Evolutionary conservation across 2,797 vertebrate species (phyloP).

Genomic region (Telmatherina bonti): DNA sequence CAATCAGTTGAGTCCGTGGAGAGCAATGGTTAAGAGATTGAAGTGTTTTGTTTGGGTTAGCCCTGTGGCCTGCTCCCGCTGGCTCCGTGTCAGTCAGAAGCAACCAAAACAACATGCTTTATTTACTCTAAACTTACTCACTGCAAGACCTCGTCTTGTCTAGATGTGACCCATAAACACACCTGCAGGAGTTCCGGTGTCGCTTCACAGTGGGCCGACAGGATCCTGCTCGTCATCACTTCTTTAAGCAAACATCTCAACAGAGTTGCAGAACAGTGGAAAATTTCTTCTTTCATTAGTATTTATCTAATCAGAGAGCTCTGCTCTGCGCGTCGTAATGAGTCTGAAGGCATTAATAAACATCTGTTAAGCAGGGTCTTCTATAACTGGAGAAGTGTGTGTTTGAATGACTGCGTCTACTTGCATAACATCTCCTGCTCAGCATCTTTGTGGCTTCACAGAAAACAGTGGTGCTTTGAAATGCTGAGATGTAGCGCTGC

Average conservation of each 20-base stretch:
- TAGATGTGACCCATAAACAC: conserved; percentile 53
- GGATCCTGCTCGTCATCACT: conserved; percentile 8
- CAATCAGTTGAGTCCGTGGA: conserved; percentile 79
- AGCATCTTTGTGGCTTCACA: conserved; percentile 42
- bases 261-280: conserved; percentile 20
- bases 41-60: conserved; percentile 82
- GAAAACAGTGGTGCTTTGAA: conserved; percentile 27
- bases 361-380: conserved; percentile 82
- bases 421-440: conserved; percentile 55
- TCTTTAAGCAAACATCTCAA: conserved; percentile 40
- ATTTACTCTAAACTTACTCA: conserved; percentile 68
- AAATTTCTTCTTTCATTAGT: conserved; percentile 71
- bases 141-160: conserved; percentile 40
- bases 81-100: conserved; percentile 76
- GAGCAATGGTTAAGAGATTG: conserved; percentile 72
- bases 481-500: conserved; percentile 37
- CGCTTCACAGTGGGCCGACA: no score
- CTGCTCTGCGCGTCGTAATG: conserved; percentile 85
- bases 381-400: conserved; percentile 81
- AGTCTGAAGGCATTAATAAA: conserved; percentile 85
- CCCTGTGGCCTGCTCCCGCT: conserved; percentile 67
- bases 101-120: conserved; percentile 55
- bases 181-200: conserved; percentile 8
- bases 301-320: conserved; percentile 76
- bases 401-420: conserved; percentile 54